phyloP scores from a whole-genome alignment of 2,888 invertebrate species.

The Zaprionus lineosus region DNA sequence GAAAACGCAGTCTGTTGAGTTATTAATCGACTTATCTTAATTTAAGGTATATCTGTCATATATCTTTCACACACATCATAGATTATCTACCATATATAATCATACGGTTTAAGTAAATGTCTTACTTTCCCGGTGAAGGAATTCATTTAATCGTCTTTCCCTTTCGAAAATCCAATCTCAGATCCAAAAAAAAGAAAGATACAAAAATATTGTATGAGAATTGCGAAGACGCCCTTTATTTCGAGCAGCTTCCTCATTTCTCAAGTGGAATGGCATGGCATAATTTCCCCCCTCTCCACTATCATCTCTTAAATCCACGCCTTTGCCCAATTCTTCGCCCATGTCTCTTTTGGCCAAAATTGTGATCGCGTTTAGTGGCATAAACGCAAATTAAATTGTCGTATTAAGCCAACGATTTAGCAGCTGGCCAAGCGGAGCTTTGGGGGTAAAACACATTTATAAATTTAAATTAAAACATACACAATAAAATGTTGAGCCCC shows the following conservation, averaged over 20 bases:
- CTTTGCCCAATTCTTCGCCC: too few relatives aligned
- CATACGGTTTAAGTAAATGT: too few relatives aligned
- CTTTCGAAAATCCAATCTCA: conserved; percentile 22
- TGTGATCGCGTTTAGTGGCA: conserved; percentile 57
- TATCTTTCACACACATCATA: too few relatives aligned
- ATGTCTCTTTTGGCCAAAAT: conserved; percentile 20
- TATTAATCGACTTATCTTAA: too few relatives aligned
- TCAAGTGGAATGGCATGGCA: too few relatives aligned
- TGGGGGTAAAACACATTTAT: conserved; percentile 30
- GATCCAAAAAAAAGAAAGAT: conserved; percentile 24
- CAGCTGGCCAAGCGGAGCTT: conserved; percentile 34
- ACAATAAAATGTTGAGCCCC: conserved; percentile 77
- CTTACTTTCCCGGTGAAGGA: too few relatives aligned
- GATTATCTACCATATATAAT: too few relatives aligned
- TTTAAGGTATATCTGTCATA: too few relatives aligned
- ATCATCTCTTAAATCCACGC: too few relatives aligned
- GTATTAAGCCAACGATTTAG: conserved; percentile 70
- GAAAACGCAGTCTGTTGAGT: too few relatives aligned
- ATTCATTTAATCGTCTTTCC: neutral
- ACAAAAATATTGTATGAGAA: too few relatives aligned
- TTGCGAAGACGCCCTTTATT: conserved; percentile 34
- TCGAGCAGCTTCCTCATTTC: conserved; percentile 67
- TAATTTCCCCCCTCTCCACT: too few relatives aligned
- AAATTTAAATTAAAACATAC: conserved; percentile 74
- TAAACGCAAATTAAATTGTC: conserved; percentile 75